Evolutionary conservation across 1,140 invertebrate genomes (phyloP), one percentile per base, ranked within the genome.

Genomic region (Magallana angulata): DNA sequence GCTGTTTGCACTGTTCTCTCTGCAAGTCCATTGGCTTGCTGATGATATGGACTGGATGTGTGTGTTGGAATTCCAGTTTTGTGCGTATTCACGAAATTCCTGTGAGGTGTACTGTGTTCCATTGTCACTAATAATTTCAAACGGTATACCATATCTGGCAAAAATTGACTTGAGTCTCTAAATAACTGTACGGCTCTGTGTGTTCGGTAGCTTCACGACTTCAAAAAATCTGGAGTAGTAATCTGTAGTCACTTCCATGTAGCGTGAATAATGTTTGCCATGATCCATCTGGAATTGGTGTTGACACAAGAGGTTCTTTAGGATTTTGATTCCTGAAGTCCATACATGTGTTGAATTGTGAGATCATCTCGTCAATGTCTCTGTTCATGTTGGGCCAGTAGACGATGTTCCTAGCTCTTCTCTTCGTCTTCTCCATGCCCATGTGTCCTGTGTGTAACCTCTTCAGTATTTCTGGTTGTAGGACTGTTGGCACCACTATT

Each of bases 391-490:
- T 58, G n/a, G 86, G 91, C 90, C 87, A 91, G 85, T 90, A 89
- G 1, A 91, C 36, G n/a, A 57, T 57, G 11, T 89, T 86, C 68
- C 84, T 76, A n/a, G 91, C 90, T 57, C 36, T 82, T 16, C 76
- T 18, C 81, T 59, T 62, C 30, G 18, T 68, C 88, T 90, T 85
- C 81, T 91, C 83, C 18, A 90, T 85, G 57, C 87, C 88, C n/a
- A 90, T 60, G 80, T 90, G 91, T 87, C 91, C 87, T 60, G 62
- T 48, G 59, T 91, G 90, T 64, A 90, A 30, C 68, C 68, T 76
- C 7, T 89, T 57, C 1, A 89, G 64, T 57, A 91, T 88, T 11
- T 91, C 68, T 16, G 82, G 58, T 83, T 90, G 30, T 16, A 87
- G 18, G 12, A 18, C 58, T n/a, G 5, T 57, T 48, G 86, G 87